Base-by-base conservation (phyloP, 2,797 vertebrate genomes). In the Poliocrania exsul region DNA sequence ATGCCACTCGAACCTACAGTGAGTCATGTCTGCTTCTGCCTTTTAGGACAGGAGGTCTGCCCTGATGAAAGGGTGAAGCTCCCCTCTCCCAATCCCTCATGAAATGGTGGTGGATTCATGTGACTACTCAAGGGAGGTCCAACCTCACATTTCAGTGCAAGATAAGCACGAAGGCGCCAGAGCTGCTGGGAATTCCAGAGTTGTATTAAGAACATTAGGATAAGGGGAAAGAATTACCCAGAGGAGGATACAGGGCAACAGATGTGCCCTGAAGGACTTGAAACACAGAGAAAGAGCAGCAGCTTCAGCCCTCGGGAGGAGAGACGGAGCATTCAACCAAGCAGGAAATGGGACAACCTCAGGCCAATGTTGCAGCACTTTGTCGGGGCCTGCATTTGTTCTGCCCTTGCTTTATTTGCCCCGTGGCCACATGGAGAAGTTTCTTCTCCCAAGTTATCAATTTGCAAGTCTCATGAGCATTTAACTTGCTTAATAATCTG, bases 401-500 rank as follows among this genome's bases (percentile, higher is more conserved):
- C 94, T 95, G 74, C 88, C 83, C 44, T 50, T 23, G 67, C 90
- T 91, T 93, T 90, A 77, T 87, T 95, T 51, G 50, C 88, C 92
- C 91, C 1, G 0, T 69, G 86, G 91, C 69, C 81, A 40, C 16
- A 11, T 0, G 4, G 72, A 88, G 54, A 95, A 37, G 79, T 91
- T 96, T 89, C 88, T 93, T 37, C 81, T 81, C 79, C 79, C 35
- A 83, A 92, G 67, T 51, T 87, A 69, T 87, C 93, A 65, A 92
- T 96, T 94, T 96, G 93, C 90, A 95, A 95, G 88, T 91, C 92
- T 93, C 88, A 95, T 72, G 80, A 95, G 82, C 5, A 1, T 57
- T 94, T 72, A 87, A 60, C 75, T 77, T 2, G 0, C 31, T 91
- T 92, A 89, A 94, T 91, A 93, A 65, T 83, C 64, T 81, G 69